Percentiles rank a stretch among this genome's conserved stretches.
Evolutionary conservation across 1,140 invertebrate genomes (phyloP).

Genomic region (Plutomurus gul): DNA sequence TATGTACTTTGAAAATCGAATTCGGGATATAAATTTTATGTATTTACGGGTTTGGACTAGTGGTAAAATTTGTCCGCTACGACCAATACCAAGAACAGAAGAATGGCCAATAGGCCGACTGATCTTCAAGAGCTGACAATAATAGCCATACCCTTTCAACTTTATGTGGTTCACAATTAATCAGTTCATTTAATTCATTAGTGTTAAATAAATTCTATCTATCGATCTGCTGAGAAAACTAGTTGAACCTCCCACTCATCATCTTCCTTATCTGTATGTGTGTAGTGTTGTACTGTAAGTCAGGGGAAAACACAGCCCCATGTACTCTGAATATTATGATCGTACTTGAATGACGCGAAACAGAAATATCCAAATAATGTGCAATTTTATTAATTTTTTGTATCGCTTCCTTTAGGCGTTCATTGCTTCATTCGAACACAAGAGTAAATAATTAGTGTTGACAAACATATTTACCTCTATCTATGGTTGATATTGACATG

Average conservation of each 20-base stretch:
- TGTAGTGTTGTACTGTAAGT: too few relatives aligned
- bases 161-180: background rate
- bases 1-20: too few relatives aligned
- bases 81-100: too few relatives aligned
- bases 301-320: background rate
- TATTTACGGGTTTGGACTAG: too few relatives aligned
- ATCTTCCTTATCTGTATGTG: slow-evolving; percentile 14
- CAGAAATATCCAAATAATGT: background rate
- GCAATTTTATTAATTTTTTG: background rate
- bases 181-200: background rate
- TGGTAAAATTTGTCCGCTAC: too few relatives aligned
- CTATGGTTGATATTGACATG: too few relatives aligned
- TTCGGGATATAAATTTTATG: too few relatives aligned
- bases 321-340: too few relatives aligned
- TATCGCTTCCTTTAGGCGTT: background rate
- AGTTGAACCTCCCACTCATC: slow-evolving; percentile 24
- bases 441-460: too few relatives aligned
- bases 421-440: background rate
- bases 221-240: background rate
- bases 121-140: too few relatives aligned
- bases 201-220: slow-evolving; percentile 9
- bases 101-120: too few relatives aligned
- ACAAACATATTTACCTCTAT: background rate
- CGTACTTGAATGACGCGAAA: slow-evolving; percentile 15
- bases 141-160: background rate